A percentile compares a stretch with the other conserved stretches of the same genome.
These are phyloP conservation scores for Tetramorium bicarinatum DNA, from an alignment of 2,888 invertebrate genomes.

Conservation along the genomic window DNA sequence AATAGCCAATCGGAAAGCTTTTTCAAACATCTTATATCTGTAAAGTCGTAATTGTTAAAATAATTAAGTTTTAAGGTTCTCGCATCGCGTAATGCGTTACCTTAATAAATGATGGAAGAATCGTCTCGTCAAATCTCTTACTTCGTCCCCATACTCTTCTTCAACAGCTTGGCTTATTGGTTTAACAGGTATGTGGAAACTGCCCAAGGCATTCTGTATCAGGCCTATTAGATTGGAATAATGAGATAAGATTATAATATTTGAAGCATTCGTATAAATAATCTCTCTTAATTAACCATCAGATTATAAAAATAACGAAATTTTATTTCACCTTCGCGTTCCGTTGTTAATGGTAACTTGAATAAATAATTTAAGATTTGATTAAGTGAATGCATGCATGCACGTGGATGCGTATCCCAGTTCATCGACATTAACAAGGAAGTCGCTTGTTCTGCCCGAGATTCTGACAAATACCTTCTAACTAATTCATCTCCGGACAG, in stretches of 20 bases:
- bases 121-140: conserved; percentile 93
- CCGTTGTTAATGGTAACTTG: conserved; percentile 88
- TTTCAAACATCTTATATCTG: conserved; percentile 92
- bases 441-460: conserved; percentile 91
- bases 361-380: conserved; percentile 91
- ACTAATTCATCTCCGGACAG: conserved; percentile 89
- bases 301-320: neutral
- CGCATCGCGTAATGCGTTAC: conserved; percentile 84
- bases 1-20: conserved; percentile 94
- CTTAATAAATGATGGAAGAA: conserved; percentile 95
- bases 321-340: conserved; percentile 87
- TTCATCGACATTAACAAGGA: conserved; percentile 90
- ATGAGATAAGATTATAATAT: conserved; percentile 3
- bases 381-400: conserved; percentile 92
- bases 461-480: conserved; percentile 89
- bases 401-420: conserved; percentile 93
- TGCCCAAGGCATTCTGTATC: conserved; percentile 93
- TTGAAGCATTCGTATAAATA: neutral
- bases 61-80: conserved; percentile 3
- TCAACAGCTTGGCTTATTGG: conserved; percentile 90
- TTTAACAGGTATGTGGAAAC: conserved; percentile 91
- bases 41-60: conserved; percentile 49
- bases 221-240: conserved; percentile 70
- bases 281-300: neutral
- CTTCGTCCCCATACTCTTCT: conserved; percentile 92